These are phyloP conservation scores for Hemitrygon akajei DNA, from an alignment of 2,797 vertebrate genomes.

Conservation along the genomic window DNA sequence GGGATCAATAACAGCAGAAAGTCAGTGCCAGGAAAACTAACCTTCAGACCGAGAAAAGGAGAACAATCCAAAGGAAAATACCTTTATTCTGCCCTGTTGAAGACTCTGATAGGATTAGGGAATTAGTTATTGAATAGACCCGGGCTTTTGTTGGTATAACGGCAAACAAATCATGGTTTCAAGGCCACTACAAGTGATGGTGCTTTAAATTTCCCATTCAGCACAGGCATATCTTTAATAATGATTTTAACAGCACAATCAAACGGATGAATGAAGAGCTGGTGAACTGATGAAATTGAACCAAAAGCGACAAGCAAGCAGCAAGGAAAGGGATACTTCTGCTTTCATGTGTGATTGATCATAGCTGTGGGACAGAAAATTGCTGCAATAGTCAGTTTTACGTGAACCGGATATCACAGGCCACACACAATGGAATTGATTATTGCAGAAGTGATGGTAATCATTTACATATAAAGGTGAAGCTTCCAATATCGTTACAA, in stretches of 20 bases:
- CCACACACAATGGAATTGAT: neutral
- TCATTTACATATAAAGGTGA: constrained; percentile 3
- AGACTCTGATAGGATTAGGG: neutral
- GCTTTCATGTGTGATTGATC: neutral
- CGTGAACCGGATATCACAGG: neutral
- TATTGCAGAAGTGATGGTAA: neutral
- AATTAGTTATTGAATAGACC: neutral
- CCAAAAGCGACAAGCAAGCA: constrained; percentile 10
- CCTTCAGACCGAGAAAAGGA: no score
- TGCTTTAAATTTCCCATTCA: neutral
- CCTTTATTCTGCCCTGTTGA: neutral
- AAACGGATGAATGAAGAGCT: constrained; percentile 9
- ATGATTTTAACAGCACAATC: neutral
- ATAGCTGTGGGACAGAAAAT: neutral
- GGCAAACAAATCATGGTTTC: neutral
- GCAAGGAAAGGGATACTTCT: neutral
- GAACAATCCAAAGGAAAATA: neutral
- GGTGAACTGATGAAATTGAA: constrained; percentile 31
- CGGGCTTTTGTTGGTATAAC: neutral
- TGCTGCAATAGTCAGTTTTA: constrained; percentile 13
- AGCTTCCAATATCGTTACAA: constrained; percentile 19
- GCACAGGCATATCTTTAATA: neutral
- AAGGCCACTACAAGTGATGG: neutral
- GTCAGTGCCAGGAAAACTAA: neutral
- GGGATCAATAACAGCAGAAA: neutral